Base-by-base conservation (phyloP, 2,113 vertebrate species). In the Megaceryle torquata region DNA sequence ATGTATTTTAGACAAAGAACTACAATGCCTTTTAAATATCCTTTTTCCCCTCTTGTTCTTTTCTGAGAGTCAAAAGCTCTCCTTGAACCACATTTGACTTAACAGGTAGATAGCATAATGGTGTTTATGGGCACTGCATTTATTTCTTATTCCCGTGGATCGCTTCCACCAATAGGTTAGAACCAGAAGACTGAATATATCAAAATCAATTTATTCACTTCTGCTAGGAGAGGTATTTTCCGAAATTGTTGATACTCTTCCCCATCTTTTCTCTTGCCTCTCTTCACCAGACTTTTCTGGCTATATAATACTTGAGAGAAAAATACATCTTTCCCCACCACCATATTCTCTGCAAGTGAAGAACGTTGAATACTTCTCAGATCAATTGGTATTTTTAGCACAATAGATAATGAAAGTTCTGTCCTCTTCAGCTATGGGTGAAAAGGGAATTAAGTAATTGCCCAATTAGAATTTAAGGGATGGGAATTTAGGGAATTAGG, bases 401-500 rank as follows among this genome's bases (percentile, higher is more conserved):
- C 20, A 57, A 82, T 82, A 43, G 15, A 54, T 57, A 84, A 69
- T 44, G 60, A 79, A 72, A 82, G 31, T 54, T 92, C 69, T 93
- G 63, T 82, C 43, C 63, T 35, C 17, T 65, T 76, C 59, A 87
- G 69, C 61, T 69, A 41, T 61, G 88, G 51, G 64, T 79, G 61
- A 74, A 68, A 86, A 65, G 41, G 79, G 86, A 95, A 82, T 82
- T 74, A 84, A 65, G n/a, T 88, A 92, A 88, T 71, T 88, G 51
- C 51, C 69, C 93, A 86, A 88, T 78, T 86, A 93, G 60, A 71
- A 95, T 86, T 96, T 83, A 86, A 82, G 51, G 46, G 21, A 89
- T 89, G 10, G 26, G 65, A 95, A 75, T 68, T 69, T 31, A 69
- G 80, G 72, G 80, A 96, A 78, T 94, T 78, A 79, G 48, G 8